These are phyloP conservation scores for Aurelia sp. DNA, from an alignment of 30 jellyfish, hydroid and myxozoan species.

Conservation along the genomic window DNA sequence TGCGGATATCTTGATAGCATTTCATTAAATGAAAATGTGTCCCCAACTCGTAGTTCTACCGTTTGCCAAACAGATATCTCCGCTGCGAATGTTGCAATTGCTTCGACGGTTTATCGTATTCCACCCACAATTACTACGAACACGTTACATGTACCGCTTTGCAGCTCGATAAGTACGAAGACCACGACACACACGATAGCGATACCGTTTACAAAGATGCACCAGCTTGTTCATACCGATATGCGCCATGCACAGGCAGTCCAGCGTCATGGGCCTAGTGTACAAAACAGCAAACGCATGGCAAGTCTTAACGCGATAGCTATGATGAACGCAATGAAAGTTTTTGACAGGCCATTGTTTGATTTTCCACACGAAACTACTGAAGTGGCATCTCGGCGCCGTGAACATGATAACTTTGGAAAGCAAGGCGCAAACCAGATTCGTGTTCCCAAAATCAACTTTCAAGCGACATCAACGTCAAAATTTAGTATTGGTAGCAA, in stretches of 20 bases:
- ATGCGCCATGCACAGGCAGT: slow-evolving; percentile 26
- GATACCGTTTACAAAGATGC: slow-evolving; percentile 89
- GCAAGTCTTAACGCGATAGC: slow-evolving; percentile 79
- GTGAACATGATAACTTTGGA: slow-evolving; percentile 20
- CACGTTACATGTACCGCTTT: slow-evolving; percentile 62
- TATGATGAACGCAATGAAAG: slow-evolving; percentile 87
- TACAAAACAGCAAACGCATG: slow-evolving; percentile 66
- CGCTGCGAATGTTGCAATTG: not conserved
- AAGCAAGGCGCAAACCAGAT: slow-evolving; percentile 22
- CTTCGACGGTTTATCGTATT: slow-evolving; percentile 39
- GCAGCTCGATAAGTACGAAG: slow-evolving; percentile 81
- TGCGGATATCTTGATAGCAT: slow-evolving; percentile 54
- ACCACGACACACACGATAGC: slow-evolving; percentile 84
- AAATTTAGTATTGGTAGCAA: slow-evolving; percentile 60
- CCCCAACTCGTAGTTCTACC: slow-evolving; percentile 11
- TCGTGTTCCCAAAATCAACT: slow-evolving; percentile 73
- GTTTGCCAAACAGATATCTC: not conserved
- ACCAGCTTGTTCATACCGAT: slow-evolving; percentile 73
- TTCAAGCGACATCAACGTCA: slow-evolving; percentile 88
- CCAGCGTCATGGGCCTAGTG: slow-evolving; percentile 2
- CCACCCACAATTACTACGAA: slow-evolving; percentile 63
- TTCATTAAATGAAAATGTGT: slow-evolving; percentile 3
- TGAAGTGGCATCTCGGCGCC: slow-evolving; percentile 16
- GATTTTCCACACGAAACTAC: slow-evolving; percentile 1
- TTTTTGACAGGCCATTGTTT: slow-evolving; percentile 60